Base-by-base conservation (phyloP, 2,888 invertebrate genomes). In the Amiota minor region DNA sequence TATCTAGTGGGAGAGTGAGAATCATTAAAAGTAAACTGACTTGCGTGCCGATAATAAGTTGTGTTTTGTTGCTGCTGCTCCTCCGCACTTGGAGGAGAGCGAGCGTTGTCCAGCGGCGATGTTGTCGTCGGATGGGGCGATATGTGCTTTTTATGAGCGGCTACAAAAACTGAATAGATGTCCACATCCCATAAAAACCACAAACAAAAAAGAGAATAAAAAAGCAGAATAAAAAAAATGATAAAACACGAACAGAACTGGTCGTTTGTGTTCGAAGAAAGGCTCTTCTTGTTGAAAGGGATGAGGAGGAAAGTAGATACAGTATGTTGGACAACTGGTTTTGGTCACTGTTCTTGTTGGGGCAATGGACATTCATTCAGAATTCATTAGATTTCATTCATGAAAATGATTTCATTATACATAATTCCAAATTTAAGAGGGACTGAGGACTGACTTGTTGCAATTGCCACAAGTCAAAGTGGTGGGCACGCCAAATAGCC, bases 21-120 rank as follows among this genome's bases (percentile, higher is more conserved):
- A 86, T 83, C 86, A 86, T 86, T 87, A 86, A 86, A 86, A 86
- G 84, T 87, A 86, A 86, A 86, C 83, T 86, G 87, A 85, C 83
- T 86, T 86, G 86, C 86, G 86, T 86, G 86, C 85, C 83, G 86
- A 86, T 86, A 86, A 86, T 86, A 87, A 87, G 84, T 80, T 71
- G 72, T 50, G 67, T 35, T 50, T 18, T 61, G 68, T 35, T 35
- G 35, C 35, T 35, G 35, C 72, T 72, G 72, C 70, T 69, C 62
- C 16, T 18, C 14, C 9, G 18, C 59, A 35, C 16, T 55, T 35
- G 45, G 18, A 46, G 53, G 50, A 47, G 71, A 67, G 72, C 74
- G 74, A 79, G 70, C 76, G 76, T 77, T 79, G 75, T 74, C 68
- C 59, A 83, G 77, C 74, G 72, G 50, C 69, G 74, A 62, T 75